Conservation (phyloP, 2,113 vertebrate species). For the Porphyrio hochstetteri region DNA sequence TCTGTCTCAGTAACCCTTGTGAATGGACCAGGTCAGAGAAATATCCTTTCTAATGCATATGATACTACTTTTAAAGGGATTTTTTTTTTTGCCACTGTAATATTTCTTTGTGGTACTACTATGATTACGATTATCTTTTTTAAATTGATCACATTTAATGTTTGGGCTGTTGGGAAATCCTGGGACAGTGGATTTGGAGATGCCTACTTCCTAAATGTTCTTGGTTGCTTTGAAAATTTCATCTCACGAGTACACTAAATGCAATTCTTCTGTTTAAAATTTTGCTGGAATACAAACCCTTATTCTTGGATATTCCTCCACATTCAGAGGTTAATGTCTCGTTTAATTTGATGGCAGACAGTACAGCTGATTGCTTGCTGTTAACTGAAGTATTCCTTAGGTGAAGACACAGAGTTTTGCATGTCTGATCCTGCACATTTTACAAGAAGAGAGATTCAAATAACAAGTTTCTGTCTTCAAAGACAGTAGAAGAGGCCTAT, state of each 20-base stretch:
- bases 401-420: neutral
- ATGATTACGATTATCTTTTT: neutral
- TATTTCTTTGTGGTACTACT: neutral
- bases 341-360: neutral
- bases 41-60: neutral
- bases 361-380: neutral
- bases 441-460: neutral
- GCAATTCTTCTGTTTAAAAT: neutral
- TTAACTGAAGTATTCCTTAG: neutral
- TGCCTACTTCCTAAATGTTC: neutral
- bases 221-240: neutral
- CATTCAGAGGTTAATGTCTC: neutral
- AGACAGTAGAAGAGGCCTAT: neutral
- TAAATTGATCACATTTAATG: neutral
- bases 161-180: neutral
- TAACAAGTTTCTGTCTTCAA: neutral
- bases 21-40: neutral
- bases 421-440: neutral
- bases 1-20: neutral
- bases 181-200: neutral
- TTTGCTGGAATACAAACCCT: neutral
- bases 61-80: neutral
- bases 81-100: neutral
- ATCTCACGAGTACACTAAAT: neutral
- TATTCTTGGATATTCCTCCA: neutral